These are phyloP conservation scores for Epirrhoe alternata DNA, from an alignment of 2,888 invertebrate species.

Conservation along the genomic window DNA sequence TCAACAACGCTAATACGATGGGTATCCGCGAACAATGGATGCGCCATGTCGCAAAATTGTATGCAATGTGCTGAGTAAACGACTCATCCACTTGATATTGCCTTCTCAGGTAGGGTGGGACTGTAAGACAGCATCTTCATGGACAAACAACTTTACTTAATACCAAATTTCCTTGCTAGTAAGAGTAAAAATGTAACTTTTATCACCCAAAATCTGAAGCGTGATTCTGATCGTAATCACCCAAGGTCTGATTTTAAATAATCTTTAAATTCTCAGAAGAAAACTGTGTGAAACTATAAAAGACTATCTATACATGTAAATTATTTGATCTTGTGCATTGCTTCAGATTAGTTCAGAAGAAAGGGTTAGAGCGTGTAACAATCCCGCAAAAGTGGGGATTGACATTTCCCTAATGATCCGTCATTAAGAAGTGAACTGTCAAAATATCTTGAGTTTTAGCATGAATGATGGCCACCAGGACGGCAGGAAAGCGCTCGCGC, in stretches of 20 bases:
- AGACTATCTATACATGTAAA: too few relatives aligned
- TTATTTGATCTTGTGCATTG: too few relatives aligned
- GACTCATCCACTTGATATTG: slow-evolving; percentile 11
- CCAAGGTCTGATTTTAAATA: too few relatives aligned
- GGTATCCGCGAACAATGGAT: slow-evolving; percentile 18
- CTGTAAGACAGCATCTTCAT: too few relatives aligned
- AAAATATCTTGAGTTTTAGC: slow-evolving; percentile 6
- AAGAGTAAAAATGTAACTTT: too few relatives aligned
- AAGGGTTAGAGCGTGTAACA: neutral
- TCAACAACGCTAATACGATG: slow-evolving; percentile 13
- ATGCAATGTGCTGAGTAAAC: slow-evolving; percentile 8
- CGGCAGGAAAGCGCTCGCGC: slow-evolving; percentile 21
- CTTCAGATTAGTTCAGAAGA: neutral
- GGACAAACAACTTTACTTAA: too few relatives aligned
- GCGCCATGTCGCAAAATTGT: slow-evolving; percentile 20
- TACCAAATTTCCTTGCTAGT: too few relatives aligned
- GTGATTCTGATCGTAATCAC: too few relatives aligned
- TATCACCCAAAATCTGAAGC: too few relatives aligned
- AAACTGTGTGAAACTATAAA: too few relatives aligned
- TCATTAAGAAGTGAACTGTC: neutral
- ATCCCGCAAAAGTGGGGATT: neutral
- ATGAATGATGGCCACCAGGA: slow-evolving; percentile 5
- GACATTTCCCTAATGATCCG: neutral
- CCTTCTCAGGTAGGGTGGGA: too few relatives aligned
- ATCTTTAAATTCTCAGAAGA: too few relatives aligned